A percentile compares a stretch with the other conserved stretches of the same genome.
phyloP scores from a whole-genome alignment of 2,888 invertebrate genomes.

The Trileptium ribeirensis region DNA sequence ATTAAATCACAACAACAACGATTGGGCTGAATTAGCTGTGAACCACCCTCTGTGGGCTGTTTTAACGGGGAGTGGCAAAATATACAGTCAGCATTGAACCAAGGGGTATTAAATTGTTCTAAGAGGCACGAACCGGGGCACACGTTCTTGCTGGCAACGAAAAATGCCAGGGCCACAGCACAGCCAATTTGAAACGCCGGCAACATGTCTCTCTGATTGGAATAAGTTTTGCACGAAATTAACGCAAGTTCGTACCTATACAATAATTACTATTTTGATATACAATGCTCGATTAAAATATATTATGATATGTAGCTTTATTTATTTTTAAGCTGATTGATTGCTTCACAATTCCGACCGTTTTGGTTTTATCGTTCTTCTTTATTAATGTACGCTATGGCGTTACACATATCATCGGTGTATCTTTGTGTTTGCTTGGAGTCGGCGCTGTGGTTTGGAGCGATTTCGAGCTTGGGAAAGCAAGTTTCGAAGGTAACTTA shows the following conservation, averaged over 20 bases:
- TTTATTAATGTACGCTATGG: slow-evolving; percentile 66
- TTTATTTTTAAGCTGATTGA: slow-evolving; percentile 66
- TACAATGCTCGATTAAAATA: neutral
- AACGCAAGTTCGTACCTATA: neutral
- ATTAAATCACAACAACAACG: no score
- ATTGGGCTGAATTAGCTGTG: no score
- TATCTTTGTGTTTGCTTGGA: slow-evolving; percentile 70
- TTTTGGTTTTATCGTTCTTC: slow-evolving; percentile 68
- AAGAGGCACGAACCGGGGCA: no score
- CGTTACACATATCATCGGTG: slow-evolving; percentile 69
- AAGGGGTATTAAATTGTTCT: no score
- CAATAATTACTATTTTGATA: neutral
- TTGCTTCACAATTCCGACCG: slow-evolving; percentile 75
- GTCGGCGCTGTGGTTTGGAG: slow-evolving; percentile 75
- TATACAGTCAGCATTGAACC: no score
- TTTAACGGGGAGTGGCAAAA: no score
- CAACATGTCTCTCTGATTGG: neutral
- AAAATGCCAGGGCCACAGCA: no score
- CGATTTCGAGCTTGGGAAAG: slow-evolving; percentile 61
- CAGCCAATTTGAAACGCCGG: no score
- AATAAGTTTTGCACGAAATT: neutral
- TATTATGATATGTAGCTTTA: no score
- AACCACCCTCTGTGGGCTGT: no score
- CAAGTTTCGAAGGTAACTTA: slow-evolving; percentile 31
- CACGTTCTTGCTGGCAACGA: no score